Evolutionary conservation across 23 tunicate species (phyloP).

Genomic region (Halocynthia roretzi): DNA sequence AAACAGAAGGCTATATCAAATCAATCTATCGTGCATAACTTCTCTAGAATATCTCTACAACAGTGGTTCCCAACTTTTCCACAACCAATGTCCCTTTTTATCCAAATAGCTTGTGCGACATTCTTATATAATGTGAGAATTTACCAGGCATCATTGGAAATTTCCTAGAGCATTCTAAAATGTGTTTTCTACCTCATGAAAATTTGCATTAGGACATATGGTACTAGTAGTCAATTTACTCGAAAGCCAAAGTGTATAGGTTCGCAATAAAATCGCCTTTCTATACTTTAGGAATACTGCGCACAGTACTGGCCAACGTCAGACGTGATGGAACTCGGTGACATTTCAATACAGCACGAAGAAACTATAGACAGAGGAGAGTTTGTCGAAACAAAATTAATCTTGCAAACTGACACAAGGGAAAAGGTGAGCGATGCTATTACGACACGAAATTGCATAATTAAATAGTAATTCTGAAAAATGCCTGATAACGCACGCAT

Average conservation of each 20-base stretch:
- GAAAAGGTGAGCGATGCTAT: slow-evolving; percentile 23
- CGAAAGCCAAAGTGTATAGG: no score
- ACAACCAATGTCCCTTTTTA: neutral
- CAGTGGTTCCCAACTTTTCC: neutral
- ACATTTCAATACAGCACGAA: slow-evolving; percentile 35
- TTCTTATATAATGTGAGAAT: no score
- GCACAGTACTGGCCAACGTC: slow-evolving; percentile 63
- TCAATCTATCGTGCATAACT: neutral
- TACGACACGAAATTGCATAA: no score
- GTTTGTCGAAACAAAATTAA: slow-evolving; percentile 28
- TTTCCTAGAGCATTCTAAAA: no score
- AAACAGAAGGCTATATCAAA: neutral
- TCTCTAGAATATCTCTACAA: neutral
- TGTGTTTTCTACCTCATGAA: no score
- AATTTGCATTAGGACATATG: no score
- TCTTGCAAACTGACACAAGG: slow-evolving; percentile 10
- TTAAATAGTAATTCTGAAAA: no score
- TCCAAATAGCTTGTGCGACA: no score
- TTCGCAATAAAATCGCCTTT: neutral
- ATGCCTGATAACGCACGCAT: no score
- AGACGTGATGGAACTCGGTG: slow-evolving; percentile 49
- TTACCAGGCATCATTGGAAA: no score
- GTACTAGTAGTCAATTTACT: no score
- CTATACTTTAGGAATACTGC: slow-evolving; percentile 43
- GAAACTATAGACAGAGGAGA: slow-evolving; percentile 23